Evolutionary conservation across 2,113 vertebrate genomes (phyloP).

Genomic region (Pangasianodon gigas): DNA sequence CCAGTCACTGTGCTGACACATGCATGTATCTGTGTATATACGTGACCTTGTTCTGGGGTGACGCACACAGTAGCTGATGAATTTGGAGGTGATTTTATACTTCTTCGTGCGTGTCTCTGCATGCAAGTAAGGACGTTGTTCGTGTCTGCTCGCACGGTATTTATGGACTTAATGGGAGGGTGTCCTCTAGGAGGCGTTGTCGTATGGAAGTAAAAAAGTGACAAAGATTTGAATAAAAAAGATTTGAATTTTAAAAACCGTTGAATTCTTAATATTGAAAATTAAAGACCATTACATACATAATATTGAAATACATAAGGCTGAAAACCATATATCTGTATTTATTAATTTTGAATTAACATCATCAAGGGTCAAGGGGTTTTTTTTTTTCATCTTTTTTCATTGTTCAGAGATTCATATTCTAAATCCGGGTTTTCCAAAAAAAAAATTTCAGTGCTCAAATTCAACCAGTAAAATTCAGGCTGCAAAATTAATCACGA

Average conservation of each 20-base stretch:
- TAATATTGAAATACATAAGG: background rate
- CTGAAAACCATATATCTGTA: background rate
- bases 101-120: background rate
- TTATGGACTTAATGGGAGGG: background rate
- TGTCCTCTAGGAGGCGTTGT: background rate
- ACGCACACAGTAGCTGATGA: background rate
- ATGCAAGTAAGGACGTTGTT: background rate
- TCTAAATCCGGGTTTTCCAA: background rate
- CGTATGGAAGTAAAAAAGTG: background rate
- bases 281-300: background rate
- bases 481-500: background rate
- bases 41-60: background rate
- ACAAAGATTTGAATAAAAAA: no score
- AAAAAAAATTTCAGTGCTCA: background rate
- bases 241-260: no score
- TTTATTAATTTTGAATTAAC: no score
- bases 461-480: background rate
- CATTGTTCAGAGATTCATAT: background rate
- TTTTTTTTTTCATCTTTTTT: background rate
- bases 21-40: background rate
- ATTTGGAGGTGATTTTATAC: background rate
- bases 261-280: no score
- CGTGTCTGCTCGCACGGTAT: background rate
- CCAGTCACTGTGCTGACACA: background rate
- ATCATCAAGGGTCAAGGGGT: background rate